Percentiles rank a stretch among this genome's conserved stretches.
Conservation (phyloP, 2,113 vertebrate genomes). For the Tragelaphus scriptus region DNA sequence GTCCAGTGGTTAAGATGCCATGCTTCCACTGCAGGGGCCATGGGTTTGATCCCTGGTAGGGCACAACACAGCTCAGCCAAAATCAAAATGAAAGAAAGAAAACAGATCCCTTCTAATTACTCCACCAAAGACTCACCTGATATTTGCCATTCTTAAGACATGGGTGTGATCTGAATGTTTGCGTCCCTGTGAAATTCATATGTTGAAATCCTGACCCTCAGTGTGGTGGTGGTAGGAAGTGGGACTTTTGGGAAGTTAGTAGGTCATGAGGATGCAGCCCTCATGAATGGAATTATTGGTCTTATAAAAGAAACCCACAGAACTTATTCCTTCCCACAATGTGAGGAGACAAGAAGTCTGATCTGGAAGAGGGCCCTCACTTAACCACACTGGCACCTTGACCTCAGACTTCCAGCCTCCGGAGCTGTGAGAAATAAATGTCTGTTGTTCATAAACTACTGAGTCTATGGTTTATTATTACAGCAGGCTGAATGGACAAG, state of each 20-base stretch:
- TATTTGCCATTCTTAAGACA: not conserved
- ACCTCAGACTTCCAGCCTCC: not conserved
- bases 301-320: not conserved
- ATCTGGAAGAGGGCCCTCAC: not conserved
- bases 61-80: not conserved
- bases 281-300: not conserved
- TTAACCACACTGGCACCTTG: not conserved
- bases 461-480: not conserved
- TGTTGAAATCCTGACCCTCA: not conserved
- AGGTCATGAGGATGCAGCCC: not conserved
- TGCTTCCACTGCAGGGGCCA: not conserved
- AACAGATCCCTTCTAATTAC: not conserved
- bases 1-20: not conserved
- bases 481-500: not conserved
- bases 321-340: not conserved
- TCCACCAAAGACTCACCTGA: not conserved
- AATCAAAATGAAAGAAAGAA: not conserved
- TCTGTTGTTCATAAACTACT: not conserved
- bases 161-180: not conserved
- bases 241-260: not conserved
- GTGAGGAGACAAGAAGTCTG: not conserved
- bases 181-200: not conserved
- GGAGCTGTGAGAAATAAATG: not conserved
- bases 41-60: not conserved
- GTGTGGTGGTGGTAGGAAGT: not conserved